Conservation (phyloP, 92 coral and sea anemone species). For the Bergia puertoricense region DNA sequence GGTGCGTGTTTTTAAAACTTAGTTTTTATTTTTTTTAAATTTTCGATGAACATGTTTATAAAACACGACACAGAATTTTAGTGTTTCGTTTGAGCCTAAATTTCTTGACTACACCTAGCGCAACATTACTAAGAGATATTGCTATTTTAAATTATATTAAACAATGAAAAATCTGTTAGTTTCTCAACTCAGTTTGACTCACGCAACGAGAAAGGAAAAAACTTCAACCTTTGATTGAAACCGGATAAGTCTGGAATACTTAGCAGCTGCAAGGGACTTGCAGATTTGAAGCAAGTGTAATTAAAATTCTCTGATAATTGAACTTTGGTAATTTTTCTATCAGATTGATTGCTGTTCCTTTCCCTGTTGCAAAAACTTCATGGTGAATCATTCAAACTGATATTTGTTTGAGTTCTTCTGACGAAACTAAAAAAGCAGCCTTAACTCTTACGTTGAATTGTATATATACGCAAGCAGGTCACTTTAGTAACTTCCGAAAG, state of each 20-base stretch:
- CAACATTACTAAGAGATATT: not conserved
- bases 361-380: not conserved
- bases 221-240: slow-evolving; percentile 29
- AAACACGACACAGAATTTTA: not conserved
- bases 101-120: not conserved
- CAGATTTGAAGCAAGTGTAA: not conserved
- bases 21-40: not conserved
- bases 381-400: not conserved
- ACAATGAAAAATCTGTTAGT: slow-evolving; percentile 23
- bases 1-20: not conserved
- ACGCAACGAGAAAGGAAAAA: not conserved
- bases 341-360: not conserved
- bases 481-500: slow-evolving; percentile 9
- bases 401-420: not conserved
- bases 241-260: not conserved
- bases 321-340: too few relatives aligned
- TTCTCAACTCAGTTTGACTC: slow-evolving; percentile 7
- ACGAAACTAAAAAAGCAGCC: not conserved
- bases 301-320: not conserved
- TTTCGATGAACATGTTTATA: not conserved
- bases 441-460: not conserved
- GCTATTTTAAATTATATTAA: not conserved
- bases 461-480: not conserved
- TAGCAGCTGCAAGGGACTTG: not conserved
- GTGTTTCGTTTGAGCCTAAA: not conserved